Evolutionary conservation across 2,888 invertebrate genomes (phyloP), one percentile per base, ranked within the genome.

Genomic region (Tachina grossa): DNA sequence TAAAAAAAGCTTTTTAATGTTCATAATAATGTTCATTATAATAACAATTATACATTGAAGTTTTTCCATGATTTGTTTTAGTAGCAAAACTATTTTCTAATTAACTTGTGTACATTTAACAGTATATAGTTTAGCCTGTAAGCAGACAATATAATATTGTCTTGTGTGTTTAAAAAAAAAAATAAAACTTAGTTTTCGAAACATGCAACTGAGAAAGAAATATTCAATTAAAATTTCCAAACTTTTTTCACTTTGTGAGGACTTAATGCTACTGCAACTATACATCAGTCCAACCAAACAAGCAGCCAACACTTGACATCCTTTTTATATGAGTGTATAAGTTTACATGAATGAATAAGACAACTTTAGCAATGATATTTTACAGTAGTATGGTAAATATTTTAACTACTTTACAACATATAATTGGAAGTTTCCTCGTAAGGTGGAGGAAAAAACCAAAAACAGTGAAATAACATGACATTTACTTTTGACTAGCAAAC

Each of bases 401-500:
- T 57, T 66, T 39, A 66, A 59, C 19, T 66, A 59, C 11, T 68
- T 57, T 63, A 14, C 13, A 78, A 43, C n/a, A 43, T 51, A 39
- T 65, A 63, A 31, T 11, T 13, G 11, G 41, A 41, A 68, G 3
- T 61, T 59, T 47, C 0, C 3, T 53, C 2, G 3, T 43, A 59
- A 49, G 61, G 31, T 31, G n/a, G 6, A 22, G 53, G 41, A 51
- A 31, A 47, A 41, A 43, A 55, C 51, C 14, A 9, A 49, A 59
- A 45, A 45, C 11, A 55, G n/a, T 49, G 66, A 51, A 66, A 51
- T 57, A 22, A 79, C 71, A 72, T 68, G 68, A 83, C 59, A 83
- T 83, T 68, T 69, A 80, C 68, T 74, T 75, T 68, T 83, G 76
- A 75, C 68, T 69, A 75, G 68, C 68, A 69, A 68, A 69, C 61